Evolutionary conservation across 2,888 invertebrate genomes (phyloP).

Genomic region (Trachelus tabidus): DNA sequence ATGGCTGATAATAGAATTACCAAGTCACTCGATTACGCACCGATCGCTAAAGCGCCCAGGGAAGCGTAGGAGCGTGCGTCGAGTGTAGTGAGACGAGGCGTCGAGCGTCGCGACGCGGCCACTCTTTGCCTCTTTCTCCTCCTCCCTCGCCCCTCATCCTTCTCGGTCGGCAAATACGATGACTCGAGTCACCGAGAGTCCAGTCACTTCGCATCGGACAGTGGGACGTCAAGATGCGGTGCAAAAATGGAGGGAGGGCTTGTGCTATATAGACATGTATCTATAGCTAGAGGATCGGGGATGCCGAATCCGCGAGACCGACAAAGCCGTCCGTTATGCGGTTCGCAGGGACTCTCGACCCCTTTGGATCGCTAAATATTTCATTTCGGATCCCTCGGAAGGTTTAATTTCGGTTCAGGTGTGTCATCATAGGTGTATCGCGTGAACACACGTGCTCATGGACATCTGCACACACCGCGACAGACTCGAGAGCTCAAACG

Average conservation of each 20-base stretch:
- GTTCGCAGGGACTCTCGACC: conserved; percentile 22
- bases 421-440: conserved; percentile 23
- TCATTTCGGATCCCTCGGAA: conserved; percentile 59
- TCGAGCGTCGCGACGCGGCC: no score
- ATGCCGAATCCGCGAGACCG: conserved; percentile 21
- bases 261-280: neutral
- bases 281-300: conserved; percentile 10
- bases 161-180: conserved; percentile 13
- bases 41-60: neutral
- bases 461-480: no score
- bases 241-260: neutral
- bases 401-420: conserved; percentile 63
- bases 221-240: conserved; percentile 30
- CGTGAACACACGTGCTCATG: no score
- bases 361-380: conserved; percentile 60
- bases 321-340: neutral
- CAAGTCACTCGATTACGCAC: conserved; percentile 5
- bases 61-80: neutral
- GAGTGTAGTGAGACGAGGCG: no score
- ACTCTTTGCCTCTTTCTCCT: no score
- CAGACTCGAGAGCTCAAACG: no score
- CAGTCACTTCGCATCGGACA: conserved; percentile 33
- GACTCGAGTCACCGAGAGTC: conserved; percentile 10
- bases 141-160: no score
- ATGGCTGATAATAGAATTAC: conserved; percentile 13